phyloP scores from a whole-genome alignment of 2,113 vertebrate genomes.

The Smithornis capensis region DNA sequence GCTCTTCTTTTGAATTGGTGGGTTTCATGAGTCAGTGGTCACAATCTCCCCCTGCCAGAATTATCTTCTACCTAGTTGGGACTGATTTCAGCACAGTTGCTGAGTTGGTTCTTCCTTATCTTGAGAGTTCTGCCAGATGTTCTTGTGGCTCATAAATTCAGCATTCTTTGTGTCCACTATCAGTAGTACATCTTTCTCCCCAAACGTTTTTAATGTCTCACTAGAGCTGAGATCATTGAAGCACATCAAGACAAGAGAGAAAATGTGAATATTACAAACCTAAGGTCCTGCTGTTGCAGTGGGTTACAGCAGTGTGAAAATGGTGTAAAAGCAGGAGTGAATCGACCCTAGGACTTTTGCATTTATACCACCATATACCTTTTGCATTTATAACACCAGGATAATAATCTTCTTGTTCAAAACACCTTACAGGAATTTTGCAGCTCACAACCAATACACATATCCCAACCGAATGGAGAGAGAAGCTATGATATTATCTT shows the following conservation, averaged over 20 bases:
- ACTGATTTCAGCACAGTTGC: background rate
- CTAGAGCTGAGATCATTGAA: background rate
- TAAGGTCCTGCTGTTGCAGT: background rate
- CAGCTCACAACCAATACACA: background rate
- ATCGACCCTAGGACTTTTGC: background rate
- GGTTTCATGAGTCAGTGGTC: background rate
- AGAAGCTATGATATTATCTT: slow-evolving; percentile 89
- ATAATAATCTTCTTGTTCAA: background rate
- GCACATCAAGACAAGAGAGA: background rate
- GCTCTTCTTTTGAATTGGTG: background rate
- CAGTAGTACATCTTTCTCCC: background rate
- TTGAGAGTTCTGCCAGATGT: background rate
- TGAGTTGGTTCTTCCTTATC: background rate
- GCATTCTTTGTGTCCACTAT: background rate
- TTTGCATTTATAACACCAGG: background rate
- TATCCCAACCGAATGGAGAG: slow-evolving; percentile 76
- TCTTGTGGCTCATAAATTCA: background rate
- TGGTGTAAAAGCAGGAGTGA: background rate
- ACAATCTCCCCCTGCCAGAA: background rate
- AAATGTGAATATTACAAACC: too few relatives aligned
- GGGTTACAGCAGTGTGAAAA: background rate
- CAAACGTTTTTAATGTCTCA: background rate
- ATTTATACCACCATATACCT: background rate
- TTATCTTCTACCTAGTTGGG: background rate
- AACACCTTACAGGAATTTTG: slow-evolving; percentile 51